Base-by-base conservation (phyloP, 2,113 vertebrate species). In the Crocuta crocuta region DNA sequence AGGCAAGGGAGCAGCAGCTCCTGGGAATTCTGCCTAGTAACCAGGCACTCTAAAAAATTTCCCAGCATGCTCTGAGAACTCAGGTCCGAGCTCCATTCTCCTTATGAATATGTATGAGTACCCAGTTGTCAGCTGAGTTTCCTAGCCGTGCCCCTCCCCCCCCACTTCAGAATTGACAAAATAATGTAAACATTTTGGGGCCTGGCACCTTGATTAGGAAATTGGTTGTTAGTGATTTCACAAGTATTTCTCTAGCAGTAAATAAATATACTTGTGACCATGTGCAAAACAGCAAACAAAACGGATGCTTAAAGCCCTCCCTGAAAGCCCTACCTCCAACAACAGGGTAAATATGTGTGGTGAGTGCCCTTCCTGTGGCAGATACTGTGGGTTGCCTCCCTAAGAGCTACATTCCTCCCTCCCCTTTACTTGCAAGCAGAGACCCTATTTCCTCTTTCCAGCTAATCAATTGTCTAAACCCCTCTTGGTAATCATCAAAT, bases 1-100 rank as follows among this genome's bases (percentile, higher is more conserved):
- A 8, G 5, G 26, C 10, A 10, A 31, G 23, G 24, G 24, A 79
- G 45, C 28, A 5, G 16, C 28, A 83, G 45, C 17, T 65, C 33
- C 79, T 81, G 66, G 43, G 61, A 94, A 90, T 85, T 90, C 94
- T 76, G 94, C 97, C 76, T 93, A 84, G 85, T 87, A 95, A 97
- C 92, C 21, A 35, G 76, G 39, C 33, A 55, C 73, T 17, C 68
- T 63, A 15, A 43, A 89, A 55, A n/a, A 33, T 48, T 43, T 94
- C 86, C 89, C 70, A 93, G 86, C 63, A 93, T 91, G 89, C 92
- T 94, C 89, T 63, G 85, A 66, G 94, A 39, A 86, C 50, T 70
- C 48, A 35, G 16, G 68, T 63, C 85, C 84, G 91, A 58, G 84
- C 92, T 85, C 55, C 13, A 3, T 79, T 43, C 33, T 91, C 73